Evolutionary conservation across 1,140 invertebrate genomes (phyloP).

Genomic region (Galendromus occidentalis): DNA sequence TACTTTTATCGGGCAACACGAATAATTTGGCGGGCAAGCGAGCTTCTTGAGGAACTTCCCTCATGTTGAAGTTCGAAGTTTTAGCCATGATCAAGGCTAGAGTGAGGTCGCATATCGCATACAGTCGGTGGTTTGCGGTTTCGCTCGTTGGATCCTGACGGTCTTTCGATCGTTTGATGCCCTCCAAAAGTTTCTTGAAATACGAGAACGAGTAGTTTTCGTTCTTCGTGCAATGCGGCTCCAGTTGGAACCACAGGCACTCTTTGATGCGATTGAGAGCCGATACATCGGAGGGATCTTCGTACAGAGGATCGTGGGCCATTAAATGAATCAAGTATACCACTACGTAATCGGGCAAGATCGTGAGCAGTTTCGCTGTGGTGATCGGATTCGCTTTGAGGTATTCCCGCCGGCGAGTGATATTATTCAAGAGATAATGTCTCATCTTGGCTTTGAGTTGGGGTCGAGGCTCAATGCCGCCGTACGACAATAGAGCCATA

Average conservation of each 20-base stretch:
- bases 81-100: constrained; percentile 66
- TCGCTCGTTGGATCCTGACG: constrained; percentile 59
- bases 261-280: constrained; percentile 25
- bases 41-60: constrained; percentile 58
- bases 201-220: constrained; percentile 89
- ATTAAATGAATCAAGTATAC: constrained; percentile 82
- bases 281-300: constrained; percentile 50
- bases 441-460: constrained; percentile 33
- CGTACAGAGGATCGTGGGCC: constrained; percentile 68
- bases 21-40: constrained; percentile 30
- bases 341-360: constrained; percentile 74
- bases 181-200: constrained; percentile 72
- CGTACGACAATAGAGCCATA: constrained; percentile 81
- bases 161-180: constrained; percentile 56
- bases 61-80: constrained; percentile 65
- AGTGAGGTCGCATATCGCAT: constrained; percentile 82
- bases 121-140: constrained; percentile 70
- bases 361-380: constrained; percentile 24
- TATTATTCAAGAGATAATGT: constrained; percentile 60
- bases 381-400: constrained; percentile 28
- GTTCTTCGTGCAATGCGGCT: constrained; percentile 74
- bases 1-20: constrained; percentile 24
- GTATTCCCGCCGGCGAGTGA: constrained; percentile 71
- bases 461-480: constrained; percentile 30
- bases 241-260: constrained; percentile 79